These are phyloP conservation scores for Siniperca undulata DNA, from an alignment of 2,797 vertebrate genomes.

Conservation along the genomic window DNA sequence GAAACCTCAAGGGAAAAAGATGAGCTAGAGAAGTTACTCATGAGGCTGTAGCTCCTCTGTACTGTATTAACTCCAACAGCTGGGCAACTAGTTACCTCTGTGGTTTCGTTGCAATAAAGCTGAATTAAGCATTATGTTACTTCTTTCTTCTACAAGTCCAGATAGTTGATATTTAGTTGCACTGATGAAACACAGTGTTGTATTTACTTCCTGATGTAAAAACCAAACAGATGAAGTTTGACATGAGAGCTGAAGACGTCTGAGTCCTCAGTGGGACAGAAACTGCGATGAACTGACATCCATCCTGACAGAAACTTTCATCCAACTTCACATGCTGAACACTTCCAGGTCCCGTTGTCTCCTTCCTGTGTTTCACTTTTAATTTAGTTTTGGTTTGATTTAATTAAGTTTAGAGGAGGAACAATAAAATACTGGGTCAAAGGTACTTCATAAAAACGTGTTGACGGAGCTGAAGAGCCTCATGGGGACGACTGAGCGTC, in stretches of 20 bases:
- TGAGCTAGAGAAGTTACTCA: background rate
- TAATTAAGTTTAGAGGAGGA: conserved; percentile 44
- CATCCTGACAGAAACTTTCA: conserved; percentile 16
- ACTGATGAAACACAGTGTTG: background rate
- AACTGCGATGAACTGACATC: conserved; percentile 9
- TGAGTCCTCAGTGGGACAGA: conserved; percentile 24
- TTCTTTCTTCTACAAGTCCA: no score
- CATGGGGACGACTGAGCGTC: conserved; percentile 33
- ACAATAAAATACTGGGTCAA: conserved; percentile 39
- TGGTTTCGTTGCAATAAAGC: background rate
- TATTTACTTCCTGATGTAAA: background rate
- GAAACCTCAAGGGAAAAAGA: background rate
- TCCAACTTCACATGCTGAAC: conserved; percentile 26
- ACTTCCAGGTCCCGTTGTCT: conserved; percentile 20
- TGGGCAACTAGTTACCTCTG: no score
- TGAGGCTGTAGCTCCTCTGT: background rate
- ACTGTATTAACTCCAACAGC: no score
- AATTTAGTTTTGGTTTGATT: conserved; percentile 60
- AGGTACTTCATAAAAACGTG: conserved; percentile 31
- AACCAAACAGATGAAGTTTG: conserved; percentile 14
- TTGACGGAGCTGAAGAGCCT: conserved; percentile 40
- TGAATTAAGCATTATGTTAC: background rate
- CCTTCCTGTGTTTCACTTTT: conserved; percentile 48
- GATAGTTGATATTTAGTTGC: background rate
- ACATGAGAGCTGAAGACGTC: conserved; percentile 16